These are phyloP conservation scores for Ecdyonurus torrentis DNA, from an alignment of 2,888 invertebrate species.

Conservation along the genomic window DNA sequence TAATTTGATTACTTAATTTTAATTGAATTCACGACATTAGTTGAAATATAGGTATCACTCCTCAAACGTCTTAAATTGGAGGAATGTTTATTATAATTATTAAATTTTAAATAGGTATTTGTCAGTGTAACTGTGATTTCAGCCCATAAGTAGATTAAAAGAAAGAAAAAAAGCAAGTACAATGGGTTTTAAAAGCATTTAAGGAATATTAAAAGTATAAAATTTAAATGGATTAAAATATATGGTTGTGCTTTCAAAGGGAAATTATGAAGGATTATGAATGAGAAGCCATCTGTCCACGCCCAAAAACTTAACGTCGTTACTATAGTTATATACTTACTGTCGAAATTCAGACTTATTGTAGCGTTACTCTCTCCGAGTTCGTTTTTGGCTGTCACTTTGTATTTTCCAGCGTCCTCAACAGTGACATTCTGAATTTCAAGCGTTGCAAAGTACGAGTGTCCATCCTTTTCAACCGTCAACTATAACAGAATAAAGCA, in stretches of 20 bases:
- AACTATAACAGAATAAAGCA: conserved; percentile 37
- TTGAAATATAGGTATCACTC: too few relatives aligned
- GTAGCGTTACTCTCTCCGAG: conserved; percentile 94
- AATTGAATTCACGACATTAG: too few relatives aligned
- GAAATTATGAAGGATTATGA: conserved; percentile 1
- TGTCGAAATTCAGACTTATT: conserved; percentile 95
- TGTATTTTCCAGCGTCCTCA: conserved; percentile 94
- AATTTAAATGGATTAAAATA: not conserved
- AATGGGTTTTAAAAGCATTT: not conserved
- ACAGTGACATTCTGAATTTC: conserved; percentile 89
- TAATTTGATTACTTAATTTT: too few relatives aligned
- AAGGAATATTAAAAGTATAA: not conserved
- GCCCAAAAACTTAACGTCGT: conserved; percentile 1
- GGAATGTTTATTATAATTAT: not conserved
- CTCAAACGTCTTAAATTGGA: not conserved
- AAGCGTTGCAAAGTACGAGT: conserved; percentile 83
- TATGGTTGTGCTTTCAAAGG: conserved; percentile 5
- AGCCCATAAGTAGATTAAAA: not conserved
- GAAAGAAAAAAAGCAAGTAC: not conserved
- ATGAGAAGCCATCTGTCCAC: conserved; percentile 10
- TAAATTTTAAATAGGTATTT: too few relatives aligned
- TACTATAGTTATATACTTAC: conserved; percentile 44
- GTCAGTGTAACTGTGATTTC: not conserved
- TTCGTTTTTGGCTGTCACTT: conserved; percentile 94
- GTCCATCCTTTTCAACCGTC: conserved; percentile 77